Evolutionary conservation across 2,888 invertebrate genomes (phyloP).

Genomic region (Napeogenes sylphis): DNA sequence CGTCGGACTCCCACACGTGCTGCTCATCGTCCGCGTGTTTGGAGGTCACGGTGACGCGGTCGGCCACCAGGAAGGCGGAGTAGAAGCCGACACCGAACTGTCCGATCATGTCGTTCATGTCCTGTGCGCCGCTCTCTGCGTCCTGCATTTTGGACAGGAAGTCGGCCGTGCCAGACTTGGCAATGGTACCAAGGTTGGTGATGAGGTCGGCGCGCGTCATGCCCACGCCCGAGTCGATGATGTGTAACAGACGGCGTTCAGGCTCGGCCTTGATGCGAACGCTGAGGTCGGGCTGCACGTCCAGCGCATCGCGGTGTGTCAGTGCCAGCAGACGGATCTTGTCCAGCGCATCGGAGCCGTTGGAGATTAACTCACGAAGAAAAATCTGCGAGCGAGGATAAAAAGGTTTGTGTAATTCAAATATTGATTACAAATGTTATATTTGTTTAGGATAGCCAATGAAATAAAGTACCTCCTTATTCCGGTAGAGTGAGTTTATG

Average conservation of each 20-base stretch:
- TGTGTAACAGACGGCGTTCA: constrained; percentile 92
- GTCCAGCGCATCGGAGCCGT: constrained; percentile 99
- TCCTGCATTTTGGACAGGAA: constrained; percentile 95
- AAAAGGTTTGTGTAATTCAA: no score
- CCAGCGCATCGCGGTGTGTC: constrained; percentile 89
- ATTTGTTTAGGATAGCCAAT: neutral
- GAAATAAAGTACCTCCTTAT: constrained; percentile 87
- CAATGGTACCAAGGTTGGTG: constrained; percentile 98
- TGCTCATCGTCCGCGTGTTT: constrained; percentile 96
- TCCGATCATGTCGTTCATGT: constrained; percentile 98
- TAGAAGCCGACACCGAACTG: constrained; percentile 99
- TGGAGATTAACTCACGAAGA: constrained; percentile 98
- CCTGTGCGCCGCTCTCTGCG: constrained; percentile 71
- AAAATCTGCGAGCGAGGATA: constrained; percentile 83
- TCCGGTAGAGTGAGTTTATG: constrained; percentile 98
- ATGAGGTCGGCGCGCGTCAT: constrained; percentile 97
- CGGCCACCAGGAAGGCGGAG: constrained; percentile 97
- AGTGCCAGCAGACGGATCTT: constrained; percentile 96
- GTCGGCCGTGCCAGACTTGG: constrained; percentile 98
- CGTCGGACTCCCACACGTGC: constrained; percentile 99
- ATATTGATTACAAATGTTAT: neutral
- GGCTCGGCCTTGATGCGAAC: constrained; percentile 96
- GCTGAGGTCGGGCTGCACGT: constrained; percentile 87
- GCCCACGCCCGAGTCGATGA: constrained; percentile 97
- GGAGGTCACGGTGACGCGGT: constrained; percentile 95